Base-by-base conservation (phyloP, 2,888 invertebrate species). In the Drosophila leonis region DNA sequence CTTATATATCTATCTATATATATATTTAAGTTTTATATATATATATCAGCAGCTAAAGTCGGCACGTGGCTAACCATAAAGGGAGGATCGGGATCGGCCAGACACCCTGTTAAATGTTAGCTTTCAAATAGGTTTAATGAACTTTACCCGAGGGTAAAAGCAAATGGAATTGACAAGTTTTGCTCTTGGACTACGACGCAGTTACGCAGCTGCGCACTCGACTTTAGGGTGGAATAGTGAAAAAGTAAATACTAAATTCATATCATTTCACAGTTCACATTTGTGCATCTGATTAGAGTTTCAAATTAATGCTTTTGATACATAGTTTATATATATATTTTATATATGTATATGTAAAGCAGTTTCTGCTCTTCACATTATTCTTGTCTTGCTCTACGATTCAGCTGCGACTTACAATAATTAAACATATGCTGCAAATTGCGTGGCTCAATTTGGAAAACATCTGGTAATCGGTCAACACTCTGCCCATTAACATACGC, bases 381-480 rank as follows among this genome's bases (percentile, higher is more conserved):
- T 39, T 31, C 31, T 44, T 31, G 31, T 33, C 13, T 44, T 35
- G 31, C 29, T 6, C 42, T 20, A 65, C 41, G 41, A 64, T 51
- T 65, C 65, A 44, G 48, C 64, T 63, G 41, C 6, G n/a, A 41
- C 15, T 39, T 37, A 27, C 33, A 51, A 52, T 52, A 41, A n/a
- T 48, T 10, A 39, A 37, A 27, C 55, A 61, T 49, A 27, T 51
- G 41, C 39, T 39, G 44, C 52, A 70, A 63, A 62, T 29, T 10
- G 41, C 27, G 41, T 56, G 57, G 51, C 48, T 69, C 57, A 75
- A 78, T 83, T 78, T 65, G 31, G 24, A 73, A 72, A 83, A 85
- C 88, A 83, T 83, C 80, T 88, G 83, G 70, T 70, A 78, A 82
- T 82, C 88, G 78, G 64, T 83, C 70, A 83, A 65, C 83, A 57